Base-by-base conservation (phyloP, 2,888 invertebrate species). In the Drosophila recens region DNA sequence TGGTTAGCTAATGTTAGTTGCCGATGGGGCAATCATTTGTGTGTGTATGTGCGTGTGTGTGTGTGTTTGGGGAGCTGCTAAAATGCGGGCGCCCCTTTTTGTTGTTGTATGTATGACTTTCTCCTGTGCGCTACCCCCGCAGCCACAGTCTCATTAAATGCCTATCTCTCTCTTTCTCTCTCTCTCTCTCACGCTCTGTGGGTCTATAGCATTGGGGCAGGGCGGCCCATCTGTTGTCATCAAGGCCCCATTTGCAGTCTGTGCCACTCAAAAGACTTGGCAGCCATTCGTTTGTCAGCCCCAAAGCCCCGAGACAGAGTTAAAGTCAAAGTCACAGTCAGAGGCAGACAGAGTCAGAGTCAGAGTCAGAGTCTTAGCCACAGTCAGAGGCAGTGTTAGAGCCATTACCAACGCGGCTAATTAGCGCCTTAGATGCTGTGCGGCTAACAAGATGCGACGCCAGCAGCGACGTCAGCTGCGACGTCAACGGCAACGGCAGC, bases 381-480 rank as follows among this genome's bases (percentile, higher is more conserved):
- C 15, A 23, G 56, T 11, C 23, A 9, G 15, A 38, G 58, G 11
- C 58, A 48, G 58, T 23, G 34, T 61, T 61, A 61, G 40, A 51
- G 59, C 33, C 59, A 42, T 77, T 72, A 80, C 68, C 73, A 77
- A 72, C 74, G 69, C 83, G 75, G 84, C 87, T 83, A 83, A 83
- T 83, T 83, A 83, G 82, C 85, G 85, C 68, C 72, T 79, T 65
- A 53, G 54, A 54, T 74, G 74, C 79, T 59, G 48, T 40, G 59
- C 62, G 56, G 48, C 61, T 72, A 69, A 72, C 71, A 84, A 79
- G 85, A 72, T 43, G 58, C 40, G 72, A 61, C 48, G 49, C 61
- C 27, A 30, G 34, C 42, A 40, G 38, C 65, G 53, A 42, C 53
- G 20, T 3, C 46, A 30, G 36, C 62, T 1, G 42, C 63, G 5